Base-by-base conservation (phyloP, 2,113 vertebrate genomes). In the Macroglossus sobrinus region DNA sequence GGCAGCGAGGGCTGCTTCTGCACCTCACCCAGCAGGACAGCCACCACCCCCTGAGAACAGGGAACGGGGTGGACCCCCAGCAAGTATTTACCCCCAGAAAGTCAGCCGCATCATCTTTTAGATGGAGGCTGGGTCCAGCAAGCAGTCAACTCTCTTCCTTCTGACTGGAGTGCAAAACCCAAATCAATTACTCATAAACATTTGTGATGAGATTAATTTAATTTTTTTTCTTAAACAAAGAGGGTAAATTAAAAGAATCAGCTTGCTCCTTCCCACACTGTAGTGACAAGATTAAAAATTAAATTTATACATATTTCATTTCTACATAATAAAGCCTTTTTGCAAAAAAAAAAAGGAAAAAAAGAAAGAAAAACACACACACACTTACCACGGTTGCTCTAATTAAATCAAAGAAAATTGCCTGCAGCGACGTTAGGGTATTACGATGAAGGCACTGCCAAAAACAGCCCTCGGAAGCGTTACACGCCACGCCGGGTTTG, bases 221-320 rank as follows among this genome's bases (percentile, higher is more conserved):
- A 95, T 98, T 98, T 98, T 98, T 96, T 96, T 98, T 91, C 97
- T 99, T 98, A 98, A 98, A 98, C 98, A 98, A 98, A 98, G 97
- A 98, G 97, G 97, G 95, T 97, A 98, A 98, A 98, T 99, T 98
- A 99, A 98, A 99, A 98, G 98, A 99, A 98, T 98, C 97, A 98
- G 98, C 97, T 98, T 98, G 98, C 97, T 98, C 97, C 96, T 98
- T 98, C 98, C 98, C 98, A 98, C 98, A 98, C 98, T 98, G 98
- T 98, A 98, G 98, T 98, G 98, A 99, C 98, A 98, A 98, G 98
- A 99, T 99, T 99, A 99, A 99, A 99, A 98, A 99, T 99, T 98
- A 98, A 98, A 98, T 99, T 99, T 99, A 98, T 99, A 98, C 99
- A 98, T 99, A 98, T 98, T 99, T 99, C 98, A 98, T 99, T 99